Conservation (phyloP, 35 echinoderm and acorn worm species). For the Ophioderma brevispina region DNA sequence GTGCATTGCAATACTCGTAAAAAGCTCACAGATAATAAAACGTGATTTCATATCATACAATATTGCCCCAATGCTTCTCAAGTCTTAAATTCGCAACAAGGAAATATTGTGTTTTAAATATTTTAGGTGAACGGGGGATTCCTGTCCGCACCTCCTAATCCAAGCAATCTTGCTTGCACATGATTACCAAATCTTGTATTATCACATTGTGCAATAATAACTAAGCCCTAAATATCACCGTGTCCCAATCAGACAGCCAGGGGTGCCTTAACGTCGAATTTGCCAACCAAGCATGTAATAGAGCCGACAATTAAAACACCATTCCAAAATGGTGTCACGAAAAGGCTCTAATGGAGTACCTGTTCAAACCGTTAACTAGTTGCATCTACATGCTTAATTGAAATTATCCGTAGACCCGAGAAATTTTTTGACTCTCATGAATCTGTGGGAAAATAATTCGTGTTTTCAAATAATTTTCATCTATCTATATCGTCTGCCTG, state of each 20-base stretch:
- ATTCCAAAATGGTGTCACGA: background rate
- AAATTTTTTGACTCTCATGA: background rate
- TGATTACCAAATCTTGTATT: background rate
- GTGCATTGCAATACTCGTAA: background rate
- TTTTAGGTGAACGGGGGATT: background rate
- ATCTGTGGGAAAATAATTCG: background rate
- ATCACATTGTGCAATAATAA: constrained; percentile 10
- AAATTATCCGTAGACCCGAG: background rate
- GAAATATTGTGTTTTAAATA: constrained; percentile 7
- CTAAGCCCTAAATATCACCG: background rate
- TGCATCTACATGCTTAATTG: background rate
- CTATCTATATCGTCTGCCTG: background rate
- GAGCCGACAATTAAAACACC: background rate
- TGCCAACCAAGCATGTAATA: background rate
- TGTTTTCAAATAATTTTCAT: background rate
- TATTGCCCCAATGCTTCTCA: background rate
- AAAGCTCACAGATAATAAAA: constrained; percentile 2
- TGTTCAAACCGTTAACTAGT: background rate
- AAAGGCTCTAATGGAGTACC: background rate
- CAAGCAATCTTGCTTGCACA: background rate
- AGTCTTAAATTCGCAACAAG: constrained; percentile 10
- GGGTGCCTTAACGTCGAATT: background rate
- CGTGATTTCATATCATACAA: constrained; percentile 7
- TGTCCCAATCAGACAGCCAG: background rate
- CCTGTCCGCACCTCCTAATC: constrained; percentile 1